Evolutionary conservation across 2,888 invertebrate species (phyloP).

Genomic region (Temnothorax rugatulus): DNA sequence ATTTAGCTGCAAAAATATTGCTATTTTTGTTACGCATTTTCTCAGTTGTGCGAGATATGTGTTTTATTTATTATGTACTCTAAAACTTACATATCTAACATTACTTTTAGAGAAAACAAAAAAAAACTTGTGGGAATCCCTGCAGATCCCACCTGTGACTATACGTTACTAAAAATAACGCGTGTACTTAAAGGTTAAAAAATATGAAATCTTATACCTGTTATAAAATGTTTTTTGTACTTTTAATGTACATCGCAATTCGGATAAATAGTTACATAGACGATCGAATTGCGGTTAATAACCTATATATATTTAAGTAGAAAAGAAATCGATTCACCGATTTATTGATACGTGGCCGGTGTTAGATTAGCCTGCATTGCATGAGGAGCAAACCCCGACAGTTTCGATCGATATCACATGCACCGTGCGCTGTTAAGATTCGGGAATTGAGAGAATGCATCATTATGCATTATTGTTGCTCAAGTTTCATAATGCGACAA

Average conservation of each 20-base stretch:
- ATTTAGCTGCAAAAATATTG: background rate
- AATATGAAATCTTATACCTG: background rate
- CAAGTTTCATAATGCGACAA: constrained; percentile 6
- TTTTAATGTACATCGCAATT: background rate
- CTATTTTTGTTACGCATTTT: too few species aligned
- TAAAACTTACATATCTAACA: too few species aligned
- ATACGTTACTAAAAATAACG: too few species aligned
- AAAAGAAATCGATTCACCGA: constrained; percentile 5
- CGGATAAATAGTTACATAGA: background rate
- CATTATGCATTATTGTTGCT: background rate
- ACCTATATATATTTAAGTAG: constrained; percentile 16
- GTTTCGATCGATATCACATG: constrained; percentile 25
- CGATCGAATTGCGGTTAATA: background rate
- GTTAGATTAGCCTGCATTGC: background rate
- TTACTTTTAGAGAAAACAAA: too few species aligned
- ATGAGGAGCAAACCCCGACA: background rate
- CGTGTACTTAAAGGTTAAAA: too few species aligned
- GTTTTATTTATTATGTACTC: too few species aligned
- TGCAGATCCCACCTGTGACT: too few species aligned
- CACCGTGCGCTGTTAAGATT: background rate
- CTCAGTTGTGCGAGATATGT: too few species aligned
- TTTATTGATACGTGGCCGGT: constrained; percentile 21
- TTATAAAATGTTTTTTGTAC: background rate
- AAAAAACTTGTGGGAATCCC: too few species aligned
- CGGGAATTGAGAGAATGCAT: background rate